Conservation (phyloP, 2,888 invertebrate genomes). For the Caenorhabditis sulstoni region DNA sequence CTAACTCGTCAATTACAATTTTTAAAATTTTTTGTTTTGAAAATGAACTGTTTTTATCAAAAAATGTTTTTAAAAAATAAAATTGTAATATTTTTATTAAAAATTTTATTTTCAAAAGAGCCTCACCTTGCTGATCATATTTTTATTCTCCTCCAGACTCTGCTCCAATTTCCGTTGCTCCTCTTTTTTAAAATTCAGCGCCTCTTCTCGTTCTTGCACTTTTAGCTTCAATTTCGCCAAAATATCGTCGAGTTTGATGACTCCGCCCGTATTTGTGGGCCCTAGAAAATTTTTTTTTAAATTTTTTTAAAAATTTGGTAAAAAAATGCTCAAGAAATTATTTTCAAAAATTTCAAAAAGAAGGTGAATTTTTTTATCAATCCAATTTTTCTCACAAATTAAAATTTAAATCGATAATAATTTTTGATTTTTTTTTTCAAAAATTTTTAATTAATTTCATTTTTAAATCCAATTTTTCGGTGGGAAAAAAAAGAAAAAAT, state of each 20-base stretch:
- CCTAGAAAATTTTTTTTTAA: constrained; percentile 10
- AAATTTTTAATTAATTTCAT: background rate
- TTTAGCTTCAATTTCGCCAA: constrained; percentile 65
- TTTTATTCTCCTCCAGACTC: constrained; percentile 82
- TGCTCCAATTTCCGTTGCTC: constrained; percentile 83
- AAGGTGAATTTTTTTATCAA: background rate
- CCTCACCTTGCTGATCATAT: constrained; percentile 68
- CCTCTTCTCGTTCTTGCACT: constrained; percentile 83
- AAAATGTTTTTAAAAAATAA: background rate
- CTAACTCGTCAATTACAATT: background rate
- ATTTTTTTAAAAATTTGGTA: background rate
- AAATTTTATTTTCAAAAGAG: background rate
- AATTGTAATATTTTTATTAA: background rate
- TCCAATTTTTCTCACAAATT: too few species aligned
- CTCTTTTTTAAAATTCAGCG: constrained; percentile 83
- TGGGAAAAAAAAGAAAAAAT: constrained; percentile 6
- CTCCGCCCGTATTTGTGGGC: constrained; percentile 58
- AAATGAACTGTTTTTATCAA: background rate
- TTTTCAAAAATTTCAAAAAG: constrained; percentile 7
- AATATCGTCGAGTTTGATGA: constrained; percentile 63
- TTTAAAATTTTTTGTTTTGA: background rate
- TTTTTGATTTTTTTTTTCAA: background rate
- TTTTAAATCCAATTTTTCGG: too few species aligned
- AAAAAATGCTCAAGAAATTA: constrained; percentile 8
- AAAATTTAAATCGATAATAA: too few species aligned